These are phyloP conservation scores for Ageneiosus marmoratus DNA, from an alignment of 2,113 vertebrate genomes.

Conservation along the genomic window DNA sequence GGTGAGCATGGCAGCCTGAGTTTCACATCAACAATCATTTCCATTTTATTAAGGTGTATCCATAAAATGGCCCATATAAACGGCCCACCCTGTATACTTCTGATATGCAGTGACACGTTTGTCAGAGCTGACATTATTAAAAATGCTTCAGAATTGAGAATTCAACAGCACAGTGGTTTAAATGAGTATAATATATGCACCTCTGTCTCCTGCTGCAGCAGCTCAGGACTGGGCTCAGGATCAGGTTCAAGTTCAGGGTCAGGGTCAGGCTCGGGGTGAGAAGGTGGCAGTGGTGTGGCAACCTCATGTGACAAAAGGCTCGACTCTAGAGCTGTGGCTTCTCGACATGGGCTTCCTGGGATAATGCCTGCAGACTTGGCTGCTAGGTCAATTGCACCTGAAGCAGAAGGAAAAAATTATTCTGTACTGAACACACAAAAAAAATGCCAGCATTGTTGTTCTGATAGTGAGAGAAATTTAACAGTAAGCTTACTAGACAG, in stretches of 20 bases:
- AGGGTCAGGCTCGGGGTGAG: conserved; percentile 62
- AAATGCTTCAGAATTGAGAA: not conserved
- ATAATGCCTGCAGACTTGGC: conserved; percentile 96
- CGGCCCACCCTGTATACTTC: too few relatives aligned
- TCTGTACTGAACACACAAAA: not conserved
- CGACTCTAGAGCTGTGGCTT: conserved; percentile 59
- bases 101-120: not conserved
- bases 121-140: not conserved
- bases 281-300: conserved; percentile 48
- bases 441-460: not conserved
- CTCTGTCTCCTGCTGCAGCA: conserved; percentile 66
- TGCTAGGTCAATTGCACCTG: conserved; percentile 93
- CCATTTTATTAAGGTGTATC: too few relatives aligned
- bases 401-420: conserved; percentile 2
- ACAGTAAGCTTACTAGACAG: conserved; percentile 79
- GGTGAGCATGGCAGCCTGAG: too few relatives aligned
- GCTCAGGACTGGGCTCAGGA: conserved; percentile 58
- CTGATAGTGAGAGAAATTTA: not conserved
- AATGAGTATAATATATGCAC: conserved; percentile 49
- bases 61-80: too few relatives aligned
- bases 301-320: conserved; percentile 63
- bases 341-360: conserved; percentile 81
- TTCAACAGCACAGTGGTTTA: not conserved
- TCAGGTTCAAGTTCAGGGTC: conserved; percentile 58
- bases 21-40: too few relatives aligned